These are phyloP conservation scores for Drosophila affinis DNA, from an alignment of 2,888 invertebrate species.

Conservation along the genomic window DNA sequence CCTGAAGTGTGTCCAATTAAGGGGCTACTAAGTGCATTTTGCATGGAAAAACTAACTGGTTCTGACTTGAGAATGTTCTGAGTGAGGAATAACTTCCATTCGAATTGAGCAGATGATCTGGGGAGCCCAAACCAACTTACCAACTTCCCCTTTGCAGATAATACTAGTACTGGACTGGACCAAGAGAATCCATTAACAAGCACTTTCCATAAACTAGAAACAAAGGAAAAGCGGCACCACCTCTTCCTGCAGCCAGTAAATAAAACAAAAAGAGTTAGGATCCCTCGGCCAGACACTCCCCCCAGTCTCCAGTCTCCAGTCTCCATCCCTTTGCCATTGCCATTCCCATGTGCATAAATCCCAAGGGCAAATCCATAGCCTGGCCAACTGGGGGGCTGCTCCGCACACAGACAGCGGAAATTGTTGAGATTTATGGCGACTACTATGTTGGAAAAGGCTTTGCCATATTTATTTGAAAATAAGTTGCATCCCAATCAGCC, in stretches of 20 bases:
- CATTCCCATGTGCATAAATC: constrained; percentile 61
- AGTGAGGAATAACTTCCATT: not conserved
- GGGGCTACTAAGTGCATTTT: not conserved
- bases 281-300: constrained; percentile 37
- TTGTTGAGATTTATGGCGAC: constrained; percentile 72
- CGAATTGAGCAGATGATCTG: not conserved
- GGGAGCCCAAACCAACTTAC: constrained; percentile 16
- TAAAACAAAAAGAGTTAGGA: constrained; percentile 56
- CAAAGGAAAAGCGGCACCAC: constrained; percentile 26
- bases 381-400: constrained; percentile 34
- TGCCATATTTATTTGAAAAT: constrained; percentile 70
- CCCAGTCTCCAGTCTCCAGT: not conserved
- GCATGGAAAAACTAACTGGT: not conserved
- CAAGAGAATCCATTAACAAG: constrained; percentile 50
- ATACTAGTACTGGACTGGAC: not conserved
- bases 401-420: constrained; percentile 63
- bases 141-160: constrained; percentile 5
- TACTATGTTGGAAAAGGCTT: constrained; percentile 55
- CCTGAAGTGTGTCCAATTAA: constrained; percentile 23
- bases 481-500: constrained; percentile 50
- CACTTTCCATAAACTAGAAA: constrained; percentile 33
- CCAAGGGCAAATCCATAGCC: constrained; percentile 58
- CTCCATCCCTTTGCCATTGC: no score
- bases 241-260: constrained; percentile 47
- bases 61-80: not conserved